Conservation (phyloP, 2,113 vertebrate species). For the Otus sunia region DNA sequence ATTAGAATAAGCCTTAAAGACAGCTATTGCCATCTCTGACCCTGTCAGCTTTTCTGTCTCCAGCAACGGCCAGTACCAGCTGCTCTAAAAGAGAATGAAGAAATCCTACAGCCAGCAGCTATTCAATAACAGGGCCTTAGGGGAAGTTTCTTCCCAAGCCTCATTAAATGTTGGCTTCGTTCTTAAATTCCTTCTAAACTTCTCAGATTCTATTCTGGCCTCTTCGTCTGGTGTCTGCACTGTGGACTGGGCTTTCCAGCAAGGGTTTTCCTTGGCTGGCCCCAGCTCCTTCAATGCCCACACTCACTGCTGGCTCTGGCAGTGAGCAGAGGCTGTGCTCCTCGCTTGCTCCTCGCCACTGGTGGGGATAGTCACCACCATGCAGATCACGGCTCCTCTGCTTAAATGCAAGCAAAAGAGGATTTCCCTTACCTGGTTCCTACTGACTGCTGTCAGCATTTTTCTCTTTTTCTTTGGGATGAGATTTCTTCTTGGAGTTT, state of each 20-base stretch:
- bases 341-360: rapidly evolving
- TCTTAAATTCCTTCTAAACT: constrained; percentile 51
- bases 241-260: neutral
- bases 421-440: neutral
- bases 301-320: neutral
- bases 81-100: neutral
- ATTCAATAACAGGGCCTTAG: constrained; percentile 8
- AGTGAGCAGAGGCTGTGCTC: neutral
- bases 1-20: neutral
- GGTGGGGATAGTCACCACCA: neutral
- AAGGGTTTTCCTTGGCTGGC: neutral
- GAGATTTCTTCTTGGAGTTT: neutral
- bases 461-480: neutral
- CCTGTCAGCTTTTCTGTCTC: constrained; percentile 7
- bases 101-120: constrained; percentile 12
- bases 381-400: neutral
- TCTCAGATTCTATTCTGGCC: constrained; percentile 32
- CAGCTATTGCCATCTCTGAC: neutral
- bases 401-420: neutral
- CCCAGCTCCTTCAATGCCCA: neutral
- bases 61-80: neutral
- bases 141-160: constrained; percentile 38
- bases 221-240: neutral
- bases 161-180: constrained; percentile 41
- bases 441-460: neutral